Base-by-base conservation (phyloP, 2,797 vertebrate genomes). In the Sebastes hubbsi region DNA sequence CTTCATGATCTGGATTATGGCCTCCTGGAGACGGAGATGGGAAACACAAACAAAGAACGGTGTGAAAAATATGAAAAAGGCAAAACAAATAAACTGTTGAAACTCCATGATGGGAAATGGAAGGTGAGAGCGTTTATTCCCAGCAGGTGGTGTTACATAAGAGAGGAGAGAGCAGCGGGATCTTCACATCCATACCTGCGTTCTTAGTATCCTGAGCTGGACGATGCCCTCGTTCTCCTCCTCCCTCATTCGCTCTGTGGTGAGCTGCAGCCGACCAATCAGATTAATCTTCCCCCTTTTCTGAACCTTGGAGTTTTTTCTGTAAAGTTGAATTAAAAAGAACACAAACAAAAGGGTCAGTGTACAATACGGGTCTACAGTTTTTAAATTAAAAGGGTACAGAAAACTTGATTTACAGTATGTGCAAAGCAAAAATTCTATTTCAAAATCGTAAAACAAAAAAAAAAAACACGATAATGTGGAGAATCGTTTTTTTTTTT, bases 1-100 rank as follows among this genome's bases (percentile, higher is more conserved):
- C 96, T 99, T 99, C 99, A 99, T 99, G 91, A 99, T 99, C 95
- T 99, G 98, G 95, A 99, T 99, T 82, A 99, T 99, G 93, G 98
- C 98, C 95, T 99, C 99, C 98, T 99, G 93, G 13, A 63, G 0
- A 22, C 8, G 4, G 13, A 36, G 36, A 36, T 36, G 36, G 36
- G 46, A 58, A 56, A 62, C 2, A 29, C 2, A 59, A 0, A 30
- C 3, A n/a, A 8, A 65, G 5, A 68, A 10, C 0, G 20, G n/a
- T 5, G 59, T 29, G 62, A 68, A 24, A 68, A 59, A 25, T 0
- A n/a, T 1, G 3, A 36, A 65, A n/a, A 16, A 49, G 1, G 36
- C 30, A 27, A 72, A 46, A 46, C 4, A 27, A 16, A 55, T 22
- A 25, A 46, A 46, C 67, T 55, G 70, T 6, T 69, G 2, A 52